Evolutionary conservation across 2,113 vertebrate species (phyloP), one percentile per base, ranked within the genome.

Genomic region (Nerophis ophidion): DNA sequence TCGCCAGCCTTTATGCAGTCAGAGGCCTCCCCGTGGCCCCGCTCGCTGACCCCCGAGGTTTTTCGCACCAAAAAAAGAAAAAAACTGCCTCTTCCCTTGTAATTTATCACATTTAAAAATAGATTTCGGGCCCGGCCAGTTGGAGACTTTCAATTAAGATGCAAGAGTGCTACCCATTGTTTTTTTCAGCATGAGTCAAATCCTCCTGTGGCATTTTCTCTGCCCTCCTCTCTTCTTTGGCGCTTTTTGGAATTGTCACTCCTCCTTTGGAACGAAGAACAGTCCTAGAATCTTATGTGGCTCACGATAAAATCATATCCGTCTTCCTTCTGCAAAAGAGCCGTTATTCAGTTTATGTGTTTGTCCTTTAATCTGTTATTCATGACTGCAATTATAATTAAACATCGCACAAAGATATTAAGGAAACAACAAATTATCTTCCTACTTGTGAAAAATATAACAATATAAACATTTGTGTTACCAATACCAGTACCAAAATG

Each of bases 1-100:
- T 85, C 81, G 84, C 84, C 77, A 87, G 77, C 81, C 87, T 89
- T 89, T 90, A 91, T 90, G 84, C 87, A 86, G 84, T 76, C 81
- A 80, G 76, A 70, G 65, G 80, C 77, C 81, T 84, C 76, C 75
- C 79, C 15, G 52, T 71, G 81, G 81, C 81, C 72, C 66, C 35
- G 65, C 74, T 75, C 83, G 68, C 66, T 86, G 84, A 88, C 87
- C 88, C 72, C 75, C 61, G 55, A 76, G 80, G 82, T 80, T 72
- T 83, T 81, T 82, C 81, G 26, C 26, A 26, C 26, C 26, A 26
- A 26, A 26, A 26, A 3, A 26, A 26, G 4, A 26, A 47, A 84
- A 79, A 75, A 88, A 80, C 81, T 84, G 84, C 83, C 82, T 86
- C 71, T 80, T 83, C 77, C 79, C 74, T 86, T 56, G 74, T 85